These are phyloP conservation scores for Laterallus jamaicensis DNA, from an alignment of 2,113 vertebrate species.

Conservation along the genomic window DNA sequence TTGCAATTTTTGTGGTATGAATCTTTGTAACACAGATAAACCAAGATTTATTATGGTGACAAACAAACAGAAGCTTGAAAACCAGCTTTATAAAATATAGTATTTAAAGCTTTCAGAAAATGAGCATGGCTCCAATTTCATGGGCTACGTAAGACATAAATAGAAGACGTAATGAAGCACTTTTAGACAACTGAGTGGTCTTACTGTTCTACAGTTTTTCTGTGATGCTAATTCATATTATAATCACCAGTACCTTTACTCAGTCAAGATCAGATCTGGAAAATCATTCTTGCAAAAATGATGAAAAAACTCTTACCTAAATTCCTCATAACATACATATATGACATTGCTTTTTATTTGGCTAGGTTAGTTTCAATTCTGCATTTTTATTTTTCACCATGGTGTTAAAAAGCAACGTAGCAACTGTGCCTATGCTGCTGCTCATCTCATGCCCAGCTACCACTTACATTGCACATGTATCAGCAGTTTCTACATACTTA, in stretches of 20 bases:
- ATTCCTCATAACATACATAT: background rate
- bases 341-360: background rate
- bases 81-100: background rate
- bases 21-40: background rate
- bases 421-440: background rate
- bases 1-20: background rate
- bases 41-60: background rate
- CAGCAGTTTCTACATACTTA: background rate
- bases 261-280: background rate
- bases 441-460: background rate
- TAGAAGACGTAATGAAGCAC: background rate
- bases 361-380: background rate
- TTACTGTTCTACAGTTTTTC: background rate
- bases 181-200: background rate
- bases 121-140: background rate
- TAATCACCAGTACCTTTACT: background rate
- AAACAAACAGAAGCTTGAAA: background rate
- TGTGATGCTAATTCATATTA: background rate
- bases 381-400: background rate
- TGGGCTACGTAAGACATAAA: background rate
- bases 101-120: background rate
- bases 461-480: background rate
- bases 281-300: background rate
- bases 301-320: background rate
- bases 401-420: background rate